Evolutionary conservation across 2,113 vertebrate genomes (phyloP).

Genomic region (Nycticebus coucang): DNA sequence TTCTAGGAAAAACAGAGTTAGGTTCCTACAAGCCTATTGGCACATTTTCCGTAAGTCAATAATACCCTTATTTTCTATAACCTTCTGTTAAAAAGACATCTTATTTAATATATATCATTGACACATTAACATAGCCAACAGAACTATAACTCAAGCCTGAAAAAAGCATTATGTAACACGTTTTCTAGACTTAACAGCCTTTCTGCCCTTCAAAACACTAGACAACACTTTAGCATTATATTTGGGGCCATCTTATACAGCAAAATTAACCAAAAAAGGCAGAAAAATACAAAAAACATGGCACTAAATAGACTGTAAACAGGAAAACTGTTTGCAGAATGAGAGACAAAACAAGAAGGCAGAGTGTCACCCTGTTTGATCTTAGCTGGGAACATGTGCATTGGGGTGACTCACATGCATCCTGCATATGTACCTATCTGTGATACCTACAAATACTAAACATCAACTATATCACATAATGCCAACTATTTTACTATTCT

Average conservation of each 20-base stretch:
- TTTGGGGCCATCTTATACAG: background rate
- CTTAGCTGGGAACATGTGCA: background rate
- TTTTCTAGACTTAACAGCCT: background rate
- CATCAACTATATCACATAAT: background rate
- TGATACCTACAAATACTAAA: background rate
- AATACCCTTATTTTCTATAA: background rate
- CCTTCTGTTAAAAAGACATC: background rate
- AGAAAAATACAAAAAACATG: no score
- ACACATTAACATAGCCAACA: background rate
- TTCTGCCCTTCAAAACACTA: background rate
- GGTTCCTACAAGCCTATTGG: background rate
- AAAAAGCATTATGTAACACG: background rate
- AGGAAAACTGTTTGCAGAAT: background rate
- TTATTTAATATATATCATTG: background rate
- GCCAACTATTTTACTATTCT: background rate
- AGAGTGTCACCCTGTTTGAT: background rate
- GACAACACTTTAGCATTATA: background rate
- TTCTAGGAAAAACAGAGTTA: background rate
- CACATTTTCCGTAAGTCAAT: background rate
- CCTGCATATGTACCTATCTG: rapidly evolving
- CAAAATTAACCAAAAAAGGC: background rate
- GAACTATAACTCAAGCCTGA: background rate
- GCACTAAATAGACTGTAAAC: background rate
- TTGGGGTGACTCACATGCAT: background rate
- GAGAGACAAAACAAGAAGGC: background rate